Evolutionary conservation across 2,113 vertebrate species (phyloP).

Genomic region (Cricetomys ansorgei): DNA sequence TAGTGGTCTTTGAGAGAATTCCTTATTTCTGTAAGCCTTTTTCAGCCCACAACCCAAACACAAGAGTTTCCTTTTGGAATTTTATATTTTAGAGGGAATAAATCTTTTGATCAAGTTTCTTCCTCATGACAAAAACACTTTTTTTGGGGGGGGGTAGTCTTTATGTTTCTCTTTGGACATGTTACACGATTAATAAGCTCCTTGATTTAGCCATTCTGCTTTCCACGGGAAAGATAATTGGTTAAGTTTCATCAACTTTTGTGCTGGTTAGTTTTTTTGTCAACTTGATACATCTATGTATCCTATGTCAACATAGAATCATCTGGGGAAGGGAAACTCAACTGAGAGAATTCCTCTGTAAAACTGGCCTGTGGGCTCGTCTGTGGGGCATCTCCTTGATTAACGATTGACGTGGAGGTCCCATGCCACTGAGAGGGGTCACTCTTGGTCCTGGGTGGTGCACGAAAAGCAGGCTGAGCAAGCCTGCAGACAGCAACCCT

Average conservation of each 20-base stretch:
- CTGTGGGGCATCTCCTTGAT: background rate
- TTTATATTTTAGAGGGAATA: background rate
- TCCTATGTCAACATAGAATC: background rate
- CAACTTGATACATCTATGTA: background rate
- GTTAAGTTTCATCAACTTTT: background rate
- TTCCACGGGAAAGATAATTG: background rate
- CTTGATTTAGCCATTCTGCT: background rate
- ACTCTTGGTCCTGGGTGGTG: background rate
- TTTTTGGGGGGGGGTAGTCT: background rate
- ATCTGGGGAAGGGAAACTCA: background rate
- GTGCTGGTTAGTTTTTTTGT: background rate
- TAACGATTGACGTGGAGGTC: too few relatives aligned
- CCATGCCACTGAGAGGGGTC: background rate
- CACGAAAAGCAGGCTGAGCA: background rate
- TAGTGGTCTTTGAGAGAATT: conserved; percentile 28
- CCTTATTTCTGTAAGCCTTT: background rate
- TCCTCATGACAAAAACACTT: background rate
- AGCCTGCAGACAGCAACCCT: background rate
- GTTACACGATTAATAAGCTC: background rate
- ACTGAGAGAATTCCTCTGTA: background rate
- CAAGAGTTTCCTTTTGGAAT: background rate
- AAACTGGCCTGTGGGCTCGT: background rate
- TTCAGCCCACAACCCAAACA: background rate
- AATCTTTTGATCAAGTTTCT: background rate
- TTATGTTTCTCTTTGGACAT: background rate